These are phyloP conservation scores for Caenorhabditis panamensis DNA, from an alignment of 2,888 invertebrate species.

Conservation along the genomic window DNA sequence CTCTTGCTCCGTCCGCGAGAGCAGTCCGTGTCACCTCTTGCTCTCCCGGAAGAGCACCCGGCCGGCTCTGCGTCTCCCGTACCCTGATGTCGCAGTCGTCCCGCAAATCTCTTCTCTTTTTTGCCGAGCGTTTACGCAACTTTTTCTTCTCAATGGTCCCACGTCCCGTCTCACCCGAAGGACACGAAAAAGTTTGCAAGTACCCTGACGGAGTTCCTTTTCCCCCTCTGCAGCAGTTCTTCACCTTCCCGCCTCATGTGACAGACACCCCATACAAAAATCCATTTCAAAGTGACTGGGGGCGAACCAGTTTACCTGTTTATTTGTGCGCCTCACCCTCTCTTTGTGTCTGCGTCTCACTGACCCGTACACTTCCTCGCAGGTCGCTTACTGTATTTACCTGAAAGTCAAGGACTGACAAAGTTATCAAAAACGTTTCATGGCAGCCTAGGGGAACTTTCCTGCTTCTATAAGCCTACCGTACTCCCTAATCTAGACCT, in stretches of 20 bases:
- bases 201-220: constrained; percentile 2
- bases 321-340: constrained; percentile 52
- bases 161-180: too few relatives aligned
- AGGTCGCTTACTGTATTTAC: constrained; percentile 49
- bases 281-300: constrained; percentile 46
- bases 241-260: constrained; percentile 24
- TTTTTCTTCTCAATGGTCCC: constrained; percentile 44
- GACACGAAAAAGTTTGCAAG: neutral
- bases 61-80: constrained; percentile 15
- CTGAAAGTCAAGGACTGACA: constrained; percentile 52
- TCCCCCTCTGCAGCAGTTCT: neutral
- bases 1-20: constrained; percentile 25
- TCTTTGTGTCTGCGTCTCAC: constrained; percentile 48
- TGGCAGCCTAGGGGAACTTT: neutral
- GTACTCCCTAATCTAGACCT: neutral
- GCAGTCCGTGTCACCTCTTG: constrained; percentile 56
- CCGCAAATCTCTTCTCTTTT: constrained; percentile 50
- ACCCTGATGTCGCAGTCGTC: constrained; percentile 15
- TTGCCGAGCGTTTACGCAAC: constrained; percentile 37
- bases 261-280: constrained; percentile 54
- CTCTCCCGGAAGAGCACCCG: constrained; percentile 28
- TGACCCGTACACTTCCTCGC: constrained; percentile 30
- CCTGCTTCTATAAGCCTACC: neutral
- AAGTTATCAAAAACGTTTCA: constrained; percentile 46
- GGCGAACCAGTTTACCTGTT: constrained; percentile 63